These are phyloP conservation scores for Tubulanus polymorphus DNA, from an alignment of 2,888 invertebrate species.

Conservation along the genomic window DNA sequence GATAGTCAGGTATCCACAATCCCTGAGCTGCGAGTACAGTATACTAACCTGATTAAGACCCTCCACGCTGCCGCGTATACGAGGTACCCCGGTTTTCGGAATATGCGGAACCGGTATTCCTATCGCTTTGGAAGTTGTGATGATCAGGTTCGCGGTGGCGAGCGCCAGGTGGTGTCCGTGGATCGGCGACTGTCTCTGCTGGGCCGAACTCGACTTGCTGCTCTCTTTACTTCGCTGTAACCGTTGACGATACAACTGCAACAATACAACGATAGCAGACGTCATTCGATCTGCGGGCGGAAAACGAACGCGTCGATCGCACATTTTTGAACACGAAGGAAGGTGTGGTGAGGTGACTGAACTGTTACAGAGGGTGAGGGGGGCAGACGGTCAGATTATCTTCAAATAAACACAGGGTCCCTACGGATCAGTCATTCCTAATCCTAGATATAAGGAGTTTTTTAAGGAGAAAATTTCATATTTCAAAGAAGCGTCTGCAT, in stretches of 20 bases:
- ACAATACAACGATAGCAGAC: no score
- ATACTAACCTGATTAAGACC: slow-evolving; percentile 71
- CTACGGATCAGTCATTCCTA: no score
- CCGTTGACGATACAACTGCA: slow-evolving; percentile 35
- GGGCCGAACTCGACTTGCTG: slow-evolving; percentile 27
- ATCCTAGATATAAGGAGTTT: no score
- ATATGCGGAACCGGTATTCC: slow-evolving; percentile 57
- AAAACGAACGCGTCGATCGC: no score
- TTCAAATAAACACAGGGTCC: slow-evolving; percentile 6
- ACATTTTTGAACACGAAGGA: no score
- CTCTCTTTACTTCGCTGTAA: slow-evolving; percentile 41
- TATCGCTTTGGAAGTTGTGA: slow-evolving; percentile 55
- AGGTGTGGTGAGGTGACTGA: no score
- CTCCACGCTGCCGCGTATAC: slow-evolving; percentile 79
- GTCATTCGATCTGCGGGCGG: no score
- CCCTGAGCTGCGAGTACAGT: no score
- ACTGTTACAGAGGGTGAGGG: no score
- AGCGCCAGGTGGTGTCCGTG: slow-evolving; percentile 57
- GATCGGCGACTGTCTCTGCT: slow-evolving; percentile 55
- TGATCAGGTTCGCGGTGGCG: slow-evolving; percentile 38
- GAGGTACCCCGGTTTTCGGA: slow-evolving; percentile 59
- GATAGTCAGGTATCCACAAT: no score
- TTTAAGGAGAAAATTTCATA: no score
- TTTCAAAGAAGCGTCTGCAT: no score
- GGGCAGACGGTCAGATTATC: not conserved